Evolutionary conservation across 2,113 vertebrate genomes (phyloP).

Genomic region (Oncorhynchus mykiss): DNA sequence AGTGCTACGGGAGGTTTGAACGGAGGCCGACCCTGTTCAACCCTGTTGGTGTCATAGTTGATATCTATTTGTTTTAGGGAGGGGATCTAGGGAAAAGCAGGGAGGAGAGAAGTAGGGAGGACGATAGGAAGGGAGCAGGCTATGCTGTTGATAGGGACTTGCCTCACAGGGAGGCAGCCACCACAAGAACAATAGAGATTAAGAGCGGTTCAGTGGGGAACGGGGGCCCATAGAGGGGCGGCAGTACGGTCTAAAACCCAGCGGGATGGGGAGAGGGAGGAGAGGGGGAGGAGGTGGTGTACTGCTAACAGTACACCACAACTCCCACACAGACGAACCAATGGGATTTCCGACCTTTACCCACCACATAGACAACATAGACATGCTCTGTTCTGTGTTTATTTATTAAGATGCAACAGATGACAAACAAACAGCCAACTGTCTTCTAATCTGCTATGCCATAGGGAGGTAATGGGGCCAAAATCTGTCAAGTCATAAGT

Average conservation of each 20-base stretch:
- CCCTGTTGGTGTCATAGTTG: not conserved
- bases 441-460: not conserved
- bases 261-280: not conserved
- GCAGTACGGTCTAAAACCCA: constrained; percentile 41
- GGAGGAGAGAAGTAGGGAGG: constrained; percentile 2
- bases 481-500: not conserved
- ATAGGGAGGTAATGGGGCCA: not conserved
- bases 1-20: not conserved
- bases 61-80: constrained; percentile 8
- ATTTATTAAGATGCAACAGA: not conserved
- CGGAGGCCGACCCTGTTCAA: not conserved
- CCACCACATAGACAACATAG: not conserved
- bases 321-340: constrained; percentile 37
- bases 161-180: constrained; percentile 57
- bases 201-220: constrained; percentile 55
- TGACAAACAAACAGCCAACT: not conserved
- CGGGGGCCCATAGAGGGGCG: constrained; percentile 62
- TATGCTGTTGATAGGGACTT: constrained; percentile 53
- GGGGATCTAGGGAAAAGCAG: not conserved
- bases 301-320: constrained; percentile 27
- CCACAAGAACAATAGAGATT: constrained; percentile 67
- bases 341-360: constrained; percentile 24
- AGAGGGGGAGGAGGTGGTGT: not conserved
- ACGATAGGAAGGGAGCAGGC: constrained; percentile 19
- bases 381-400: constrained; percentile 16